Conservation (phyloP, 2,797 vertebrate species). For the Petrocephalus sullivani region DNA sequence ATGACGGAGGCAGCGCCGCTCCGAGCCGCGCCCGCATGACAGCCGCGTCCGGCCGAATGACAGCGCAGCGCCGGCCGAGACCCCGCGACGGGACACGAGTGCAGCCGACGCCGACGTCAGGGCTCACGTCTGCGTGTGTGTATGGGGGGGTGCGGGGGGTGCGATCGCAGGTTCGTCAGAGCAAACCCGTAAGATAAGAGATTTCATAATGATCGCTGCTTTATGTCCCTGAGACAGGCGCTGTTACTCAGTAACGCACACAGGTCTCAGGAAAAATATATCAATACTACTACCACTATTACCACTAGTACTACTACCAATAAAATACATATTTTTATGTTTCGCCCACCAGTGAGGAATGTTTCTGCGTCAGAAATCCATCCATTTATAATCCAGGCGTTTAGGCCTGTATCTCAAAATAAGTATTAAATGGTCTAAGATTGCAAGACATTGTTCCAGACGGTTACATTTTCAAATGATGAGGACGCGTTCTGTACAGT, state of each 20-base stretch:
- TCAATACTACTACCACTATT: not conserved
- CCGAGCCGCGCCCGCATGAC: slow-evolving; percentile 36
- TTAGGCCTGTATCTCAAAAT: not conserved
- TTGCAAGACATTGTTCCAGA: not conserved
- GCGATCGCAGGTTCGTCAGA: slow-evolving; percentile 9
- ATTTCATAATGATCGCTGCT: not conserved
- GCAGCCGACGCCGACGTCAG: slow-evolving; percentile 56
- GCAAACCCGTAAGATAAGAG: not conserved
- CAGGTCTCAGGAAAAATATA: not conserved
- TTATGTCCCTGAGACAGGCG: not conserved
- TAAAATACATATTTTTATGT: not conserved
- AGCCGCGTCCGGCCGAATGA: slow-evolving; percentile 36
- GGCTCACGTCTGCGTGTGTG: slow-evolving; percentile 56
- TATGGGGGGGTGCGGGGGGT: slow-evolving; percentile 10
- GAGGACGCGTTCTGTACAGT: not conserved
- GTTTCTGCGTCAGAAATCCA: not conserved
- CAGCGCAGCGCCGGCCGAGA: slow-evolving; percentile 54
- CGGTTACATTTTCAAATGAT: not conserved
- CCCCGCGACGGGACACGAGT: slow-evolving; percentile 44
- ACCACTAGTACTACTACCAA: not conserved
- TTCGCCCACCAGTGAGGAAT: not conserved
- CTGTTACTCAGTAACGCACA: not conserved
- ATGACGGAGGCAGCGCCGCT: slow-evolving; percentile 35
- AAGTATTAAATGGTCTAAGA: not conserved
- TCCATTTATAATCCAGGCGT: not conserved